These are phyloP conservation scores for Dasysyrphus albostriatus DNA, from an alignment of 2,888 invertebrate genomes.

Conservation along the genomic window DNA sequence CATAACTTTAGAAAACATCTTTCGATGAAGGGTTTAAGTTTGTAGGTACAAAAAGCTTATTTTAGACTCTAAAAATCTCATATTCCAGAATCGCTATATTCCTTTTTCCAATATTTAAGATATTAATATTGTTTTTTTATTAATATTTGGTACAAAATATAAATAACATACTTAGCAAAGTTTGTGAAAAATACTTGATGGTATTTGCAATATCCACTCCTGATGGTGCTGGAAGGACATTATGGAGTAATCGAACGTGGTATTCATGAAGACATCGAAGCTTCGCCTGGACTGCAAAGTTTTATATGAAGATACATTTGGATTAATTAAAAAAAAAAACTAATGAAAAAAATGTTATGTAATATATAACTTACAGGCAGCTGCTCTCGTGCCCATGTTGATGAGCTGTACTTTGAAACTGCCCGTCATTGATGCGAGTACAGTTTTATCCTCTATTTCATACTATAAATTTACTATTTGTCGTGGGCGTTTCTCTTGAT, in stretches of 20 bases:
- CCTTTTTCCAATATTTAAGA: not conserved
- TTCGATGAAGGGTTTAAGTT: not conserved
- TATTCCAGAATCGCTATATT: not conserved
- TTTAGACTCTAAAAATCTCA: not conserved
- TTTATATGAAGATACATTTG: not conserved
- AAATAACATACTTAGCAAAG: constrained; percentile 92
- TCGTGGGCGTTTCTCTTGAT: constrained; percentile 60
- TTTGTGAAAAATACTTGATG: constrained; percentile 98
- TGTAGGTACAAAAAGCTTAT: not conserved
- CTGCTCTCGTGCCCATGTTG: constrained; percentile 96
- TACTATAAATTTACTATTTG: constrained; percentile 32
- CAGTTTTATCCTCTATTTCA: constrained; percentile 24
- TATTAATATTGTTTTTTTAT: not conserved
- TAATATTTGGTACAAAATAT: not conserved
- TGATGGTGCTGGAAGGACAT: constrained; percentile 95
- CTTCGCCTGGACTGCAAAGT: constrained; percentile 95
- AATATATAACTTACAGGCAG: constrained; percentile 91
- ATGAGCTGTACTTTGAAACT: constrained; percentile 89
- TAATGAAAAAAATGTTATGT: constrained; percentile 70
- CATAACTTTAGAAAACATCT: constrained; percentile 19
- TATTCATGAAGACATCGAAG: constrained; percentile 98
- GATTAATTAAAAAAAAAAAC: constrained; percentile 4
- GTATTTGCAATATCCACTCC: constrained; percentile 98
- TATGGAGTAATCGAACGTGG: constrained; percentile 95
- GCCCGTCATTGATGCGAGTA: constrained; percentile 85